Base-by-base conservation (phyloP, 2,797 vertebrate species). In the Spondyliosoma cantharus region DNA sequence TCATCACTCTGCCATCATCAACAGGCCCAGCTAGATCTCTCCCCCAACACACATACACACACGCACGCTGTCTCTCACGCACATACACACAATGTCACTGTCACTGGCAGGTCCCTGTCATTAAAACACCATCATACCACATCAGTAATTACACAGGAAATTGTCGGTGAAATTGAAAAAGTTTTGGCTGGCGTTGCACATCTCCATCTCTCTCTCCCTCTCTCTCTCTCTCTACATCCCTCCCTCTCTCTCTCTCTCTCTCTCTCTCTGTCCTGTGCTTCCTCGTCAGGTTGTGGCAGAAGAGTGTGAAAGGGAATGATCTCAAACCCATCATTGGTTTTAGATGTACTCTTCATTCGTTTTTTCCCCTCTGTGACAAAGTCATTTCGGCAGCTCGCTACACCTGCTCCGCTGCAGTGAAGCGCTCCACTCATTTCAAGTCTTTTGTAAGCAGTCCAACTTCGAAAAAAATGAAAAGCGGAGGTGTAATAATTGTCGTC, bases 131-230 rank as follows among this genome's bases (percentile, higher is more conserved):
- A 95, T 95, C 93, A 94, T 88, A 93, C 91, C 92, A 92, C 92
- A 93, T 93, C 91, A 80, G 93, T 96, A 96, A 96, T 96, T 95
- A 92, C 92, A 85, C 94, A 95, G 95, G 94, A 96, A 95, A 94
- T 95, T 95, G 93, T 92, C 92, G 92, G 82, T 95, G 95, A 94
- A 94, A 95, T 95, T 94, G 92, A 94, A 95, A 96, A 95, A 95
- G 93, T 93, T 95, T 95, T 93, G 91, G 90, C 93, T 89, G 84
- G 88, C 87, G 84, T 92, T 88, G 89, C 90, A 91, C 89, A 91
- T 95, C 94, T 95, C 92, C 90, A 93, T 95, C 90, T 80, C 84
- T 81, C 83, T 76, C 69, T 68, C 79, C 64, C 54, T 48, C 71
- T 48, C 71, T 66, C 84, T 84, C 81, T 57, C 42, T 95, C 90